Percentiles rank a stretch among this genome's conserved stretches.
phyloP scores from a whole-genome alignment of 1,140 invertebrate genomes.

The Zaprionus vittiger region DNA sequence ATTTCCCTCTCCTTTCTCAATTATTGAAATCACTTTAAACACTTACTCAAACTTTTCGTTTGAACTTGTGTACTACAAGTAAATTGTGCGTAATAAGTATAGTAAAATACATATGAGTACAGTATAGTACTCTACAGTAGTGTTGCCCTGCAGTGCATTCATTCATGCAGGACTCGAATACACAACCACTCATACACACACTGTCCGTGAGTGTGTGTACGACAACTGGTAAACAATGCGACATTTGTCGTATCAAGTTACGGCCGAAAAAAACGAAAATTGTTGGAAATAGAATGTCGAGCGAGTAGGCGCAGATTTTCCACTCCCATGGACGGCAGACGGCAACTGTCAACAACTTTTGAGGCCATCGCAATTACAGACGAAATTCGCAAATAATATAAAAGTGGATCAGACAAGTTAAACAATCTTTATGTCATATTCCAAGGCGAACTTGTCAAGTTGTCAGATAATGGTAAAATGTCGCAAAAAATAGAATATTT shows the following conservation, averaged over 20 bases:
- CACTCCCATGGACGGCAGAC: neutral
- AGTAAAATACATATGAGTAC: too few species aligned
- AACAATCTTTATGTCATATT: neutral
- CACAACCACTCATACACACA: neutral
- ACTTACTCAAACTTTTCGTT: too few species aligned
- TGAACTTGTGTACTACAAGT: too few species aligned
- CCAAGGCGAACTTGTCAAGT: neutral
- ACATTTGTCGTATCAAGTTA: conserved; percentile 15
- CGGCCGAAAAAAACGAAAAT: neutral
- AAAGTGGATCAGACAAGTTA: conserved; percentile 5
- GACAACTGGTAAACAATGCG: neutral
- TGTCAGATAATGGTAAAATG: neutral
- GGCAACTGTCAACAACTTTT: conserved; percentile 1
- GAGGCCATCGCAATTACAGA: conserved; percentile 3
- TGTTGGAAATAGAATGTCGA: conserved; percentile 6
- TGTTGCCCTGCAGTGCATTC: too few species aligned
- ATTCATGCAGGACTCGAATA: neutral
- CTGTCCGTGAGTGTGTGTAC: neutral
- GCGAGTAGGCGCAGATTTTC: conserved; percentile 12
- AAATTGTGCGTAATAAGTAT: too few species aligned
- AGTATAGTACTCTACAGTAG: too few species aligned
- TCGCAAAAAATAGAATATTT: too few species aligned
- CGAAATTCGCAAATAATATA: neutral
- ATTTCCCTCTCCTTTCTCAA: too few species aligned
- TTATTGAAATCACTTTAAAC: too few species aligned